These are phyloP conservation scores for Harpagifer antarcticus DNA, from an alignment of 2,797 vertebrate genomes.

Conservation along the genomic window DNA sequence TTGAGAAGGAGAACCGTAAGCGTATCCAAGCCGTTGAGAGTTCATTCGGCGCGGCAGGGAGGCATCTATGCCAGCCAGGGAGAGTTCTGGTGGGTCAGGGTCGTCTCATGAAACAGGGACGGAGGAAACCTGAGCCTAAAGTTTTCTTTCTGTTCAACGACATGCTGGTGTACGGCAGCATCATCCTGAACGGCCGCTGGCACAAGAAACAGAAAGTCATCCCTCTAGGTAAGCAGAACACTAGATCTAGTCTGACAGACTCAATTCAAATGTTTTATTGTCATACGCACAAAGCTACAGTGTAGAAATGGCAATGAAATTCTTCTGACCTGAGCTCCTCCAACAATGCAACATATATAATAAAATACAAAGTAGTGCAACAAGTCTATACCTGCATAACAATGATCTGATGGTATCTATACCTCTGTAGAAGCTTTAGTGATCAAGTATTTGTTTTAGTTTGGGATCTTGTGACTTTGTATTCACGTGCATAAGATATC, in stretches of 20 bases:
- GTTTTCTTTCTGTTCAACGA: conserved; percentile 95
- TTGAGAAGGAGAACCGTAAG: conserved; percentile 85
- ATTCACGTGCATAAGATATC: neutral
- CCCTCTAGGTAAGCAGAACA: conserved; percentile 77
- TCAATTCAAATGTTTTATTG: too few relatives aligned
- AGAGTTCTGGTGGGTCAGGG: conserved; percentile 92
- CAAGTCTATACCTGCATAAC: too few relatives aligned
- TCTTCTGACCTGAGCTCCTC: too few relatives aligned
- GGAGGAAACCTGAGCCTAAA: conserved; percentile 87
- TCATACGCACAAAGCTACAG: too few relatives aligned
- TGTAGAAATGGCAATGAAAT: too few relatives aligned
- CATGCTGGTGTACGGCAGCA: conserved; percentile 92
- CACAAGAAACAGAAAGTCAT: conserved; percentile 90
- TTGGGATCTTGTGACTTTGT: neutral
- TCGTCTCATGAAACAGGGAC: conserved; percentile 89
- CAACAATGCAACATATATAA: too few relatives aligned
- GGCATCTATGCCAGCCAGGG: conserved; percentile 73
- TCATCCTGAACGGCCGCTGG: conserved; percentile 87
- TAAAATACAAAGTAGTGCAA: too few relatives aligned
- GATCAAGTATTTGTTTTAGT: neutral
- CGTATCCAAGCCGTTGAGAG: conserved; percentile 88
- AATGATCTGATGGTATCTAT: neutral
- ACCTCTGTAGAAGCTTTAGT: neutral
- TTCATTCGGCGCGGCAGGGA: conserved; percentile 51
- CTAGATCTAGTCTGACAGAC: too few relatives aligned